phyloP scores from a whole-genome alignment of 2,888 invertebrate species.

The Terebella lapidaria region DNA sequence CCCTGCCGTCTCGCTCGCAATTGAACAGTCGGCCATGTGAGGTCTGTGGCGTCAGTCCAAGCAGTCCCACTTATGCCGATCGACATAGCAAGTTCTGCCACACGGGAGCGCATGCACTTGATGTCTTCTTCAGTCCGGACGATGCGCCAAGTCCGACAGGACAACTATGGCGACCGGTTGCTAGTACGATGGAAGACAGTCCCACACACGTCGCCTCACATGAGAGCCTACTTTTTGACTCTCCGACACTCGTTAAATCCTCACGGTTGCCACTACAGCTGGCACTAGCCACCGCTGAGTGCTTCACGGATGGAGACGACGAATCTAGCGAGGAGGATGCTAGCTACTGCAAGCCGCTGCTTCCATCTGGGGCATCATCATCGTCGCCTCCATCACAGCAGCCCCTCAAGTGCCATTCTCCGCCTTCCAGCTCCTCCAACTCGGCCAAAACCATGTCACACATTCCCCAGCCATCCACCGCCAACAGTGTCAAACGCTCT shows the following conservation, averaged over 20 bases:
- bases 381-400: too few relatives aligned
- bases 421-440: not conserved
- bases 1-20: not conserved
- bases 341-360: not conserved
- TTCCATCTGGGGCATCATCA: not conserved
- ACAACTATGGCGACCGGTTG: constrained; percentile 11
- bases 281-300: not conserved
- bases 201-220: constrained; percentile 1
- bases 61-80: constrained; percentile 25
- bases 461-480: not conserved
- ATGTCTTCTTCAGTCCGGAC: constrained; percentile 28
- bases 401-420: not conserved
- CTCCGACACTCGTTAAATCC: not conserved
- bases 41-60: constrained; percentile 15
- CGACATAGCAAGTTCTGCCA: constrained; percentile 24
- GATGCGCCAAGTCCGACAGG: constrained; percentile 17
- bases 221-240: not conserved
- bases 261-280: not conserved
- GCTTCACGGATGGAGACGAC: not conserved
- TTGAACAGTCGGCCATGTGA: too few relatives aligned
- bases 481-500: not conserved
- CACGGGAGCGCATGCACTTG: constrained; percentile 28
- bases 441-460: not conserved
- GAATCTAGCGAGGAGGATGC: not conserved
- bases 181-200: not conserved